Conservation (phyloP, 2,113 vertebrate genomes). For the Nansenia antarctica region DNA sequence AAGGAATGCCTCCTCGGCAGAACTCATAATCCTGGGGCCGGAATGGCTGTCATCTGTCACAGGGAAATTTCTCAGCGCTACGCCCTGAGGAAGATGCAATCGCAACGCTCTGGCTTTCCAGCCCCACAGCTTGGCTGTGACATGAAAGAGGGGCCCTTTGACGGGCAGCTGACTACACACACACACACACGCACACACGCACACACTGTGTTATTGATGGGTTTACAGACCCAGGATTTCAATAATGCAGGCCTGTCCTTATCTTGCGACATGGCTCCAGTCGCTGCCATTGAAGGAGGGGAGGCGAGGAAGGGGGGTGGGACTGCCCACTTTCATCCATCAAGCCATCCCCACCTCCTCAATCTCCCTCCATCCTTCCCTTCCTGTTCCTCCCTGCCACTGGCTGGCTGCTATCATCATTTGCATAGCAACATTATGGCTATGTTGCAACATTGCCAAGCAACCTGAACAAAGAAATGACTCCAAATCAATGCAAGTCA, state of each 20-base stretch:
- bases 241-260: conserved; percentile 61
- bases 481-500: background rate
- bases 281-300: conserved; percentile 36
- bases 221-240: conserved; percentile 68
- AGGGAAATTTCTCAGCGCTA: conserved; percentile 66
- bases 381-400: conserved; percentile 10
- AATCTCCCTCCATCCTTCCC: conserved; percentile 6
- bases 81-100: conserved; percentile 64
- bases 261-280: conserved; percentile 48
- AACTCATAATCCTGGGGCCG: conserved; percentile 68
- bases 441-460: conserved; percentile 16
- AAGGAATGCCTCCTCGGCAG: conserved; percentile 71
- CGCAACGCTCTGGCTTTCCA: conserved; percentile 38
- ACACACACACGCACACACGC: conserved; percentile 20
- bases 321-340: conserved; percentile 43
- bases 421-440: conserved; percentile 42
- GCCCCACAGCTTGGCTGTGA: conserved; percentile 40
- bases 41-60: conserved; percentile 62
- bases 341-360: conserved; percentile 28
- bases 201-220: conserved; percentile 63
- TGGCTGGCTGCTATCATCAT: conserved; percentile 26
- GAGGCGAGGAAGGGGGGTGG: background rate
- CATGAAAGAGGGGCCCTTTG: conserved; percentile 32
- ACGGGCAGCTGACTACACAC: conserved; percentile 12
- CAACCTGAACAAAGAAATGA: conserved; percentile 12